Evolutionary conservation across 2,113 vertebrate genomes (phyloP).

Genomic region (Ammospiza nelsoni): DNA sequence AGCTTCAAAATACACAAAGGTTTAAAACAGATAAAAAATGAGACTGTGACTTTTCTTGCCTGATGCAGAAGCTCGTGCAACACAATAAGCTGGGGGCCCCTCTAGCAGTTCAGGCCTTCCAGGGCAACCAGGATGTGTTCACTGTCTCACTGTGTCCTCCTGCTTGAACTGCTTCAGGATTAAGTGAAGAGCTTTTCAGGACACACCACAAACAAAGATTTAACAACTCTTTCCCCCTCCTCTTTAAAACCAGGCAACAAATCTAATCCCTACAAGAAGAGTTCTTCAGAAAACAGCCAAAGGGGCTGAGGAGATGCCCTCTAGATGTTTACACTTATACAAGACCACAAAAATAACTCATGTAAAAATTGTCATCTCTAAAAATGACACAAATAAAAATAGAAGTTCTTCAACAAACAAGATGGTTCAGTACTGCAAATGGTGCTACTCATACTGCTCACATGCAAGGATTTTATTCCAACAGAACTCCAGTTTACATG

Average conservation of each 20-base stretch:
- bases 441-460: neutral
- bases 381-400: neutral
- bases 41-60: neutral
- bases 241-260: neutral
- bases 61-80: neutral
- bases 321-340: neutral
- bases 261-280: neutral
- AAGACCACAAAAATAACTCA: neutral
- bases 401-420: neutral
- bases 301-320: neutral
- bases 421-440: neutral
- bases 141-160: rapidly evolving
- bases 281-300: neutral
- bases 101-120: neutral
- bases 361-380: neutral
- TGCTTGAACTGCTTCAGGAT: neutral
- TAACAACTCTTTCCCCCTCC: neutral
- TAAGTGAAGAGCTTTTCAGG: neutral
- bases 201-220: neutral
- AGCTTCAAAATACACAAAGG: neutral
- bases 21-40: neutral
- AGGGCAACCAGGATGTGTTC: rapidly evolving
- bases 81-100: neutral
- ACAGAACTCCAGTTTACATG: neutral
- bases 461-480: neutral